A percentile compares a stretch with the other conserved stretches of the same genome.
Conservation (phyloP, 2,797 vertebrate genomes). For the Myotis vivesi region DNA sequence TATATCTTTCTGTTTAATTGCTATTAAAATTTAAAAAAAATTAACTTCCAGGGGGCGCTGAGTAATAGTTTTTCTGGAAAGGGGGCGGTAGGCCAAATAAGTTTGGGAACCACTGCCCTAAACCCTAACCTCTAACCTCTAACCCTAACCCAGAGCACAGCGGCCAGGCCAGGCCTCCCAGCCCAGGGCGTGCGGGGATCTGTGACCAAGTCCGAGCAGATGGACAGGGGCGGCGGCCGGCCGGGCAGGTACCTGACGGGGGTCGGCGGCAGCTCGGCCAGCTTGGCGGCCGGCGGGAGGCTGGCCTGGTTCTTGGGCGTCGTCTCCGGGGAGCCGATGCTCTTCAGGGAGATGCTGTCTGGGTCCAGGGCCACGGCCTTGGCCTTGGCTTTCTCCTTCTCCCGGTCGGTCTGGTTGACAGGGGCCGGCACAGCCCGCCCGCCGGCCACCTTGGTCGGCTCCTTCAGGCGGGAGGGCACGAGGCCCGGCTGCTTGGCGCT, state of each 20-base stretch:
- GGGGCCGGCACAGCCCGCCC: conserved; percentile 85
- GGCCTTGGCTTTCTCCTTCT: conserved; percentile 96
- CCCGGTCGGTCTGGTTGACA: conserved; percentile 96
- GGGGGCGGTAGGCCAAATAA: too few relatives aligned
- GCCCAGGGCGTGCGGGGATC: background rate
- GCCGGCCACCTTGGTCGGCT: conserved; percentile 87
- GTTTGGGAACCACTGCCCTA: too few relatives aligned
- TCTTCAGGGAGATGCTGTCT: conserved; percentile 85
- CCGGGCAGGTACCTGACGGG: conserved; percentile 88
- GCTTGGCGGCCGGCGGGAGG: conserved; percentile 86
- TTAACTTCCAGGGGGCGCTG: too few relatives aligned
- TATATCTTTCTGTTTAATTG: too few relatives aligned
- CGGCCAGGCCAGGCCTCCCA: background rate
- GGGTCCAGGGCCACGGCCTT: conserved; percentile 93
- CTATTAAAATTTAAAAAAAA: too few relatives aligned
- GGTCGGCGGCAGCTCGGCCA: conserved; percentile 88
- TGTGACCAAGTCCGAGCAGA: too few relatives aligned
- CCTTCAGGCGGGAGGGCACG: conserved; percentile 91
- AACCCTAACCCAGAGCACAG: background rate
- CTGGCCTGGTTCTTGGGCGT: conserved; percentile 89
- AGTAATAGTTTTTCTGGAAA: too few relatives aligned
- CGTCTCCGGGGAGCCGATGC: conserved; percentile 87
- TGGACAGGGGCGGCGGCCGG: background rate
- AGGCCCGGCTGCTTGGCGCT: conserved; percentile 86
- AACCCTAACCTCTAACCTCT: too few relatives aligned